A percentile compares a stretch with the other conserved stretches of the same genome.
These are phyloP conservation scores for Oscheius myriophilus DNA, from an alignment of 2,888 invertebrate species.

Conservation along the genomic window DNA sequence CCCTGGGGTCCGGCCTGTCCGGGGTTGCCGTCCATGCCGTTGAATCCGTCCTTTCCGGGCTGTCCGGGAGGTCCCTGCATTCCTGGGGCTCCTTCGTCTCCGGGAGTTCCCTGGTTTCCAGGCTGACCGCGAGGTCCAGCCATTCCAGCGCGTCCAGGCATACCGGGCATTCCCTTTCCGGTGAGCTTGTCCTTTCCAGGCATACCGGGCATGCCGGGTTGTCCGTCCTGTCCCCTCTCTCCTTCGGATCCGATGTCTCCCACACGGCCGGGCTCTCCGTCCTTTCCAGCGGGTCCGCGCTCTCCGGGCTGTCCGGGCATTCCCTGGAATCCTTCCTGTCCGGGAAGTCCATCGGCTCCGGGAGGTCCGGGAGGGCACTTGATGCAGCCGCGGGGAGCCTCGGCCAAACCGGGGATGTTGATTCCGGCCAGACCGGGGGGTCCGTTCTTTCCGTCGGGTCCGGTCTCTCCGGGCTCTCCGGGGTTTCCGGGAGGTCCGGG, in stretches of 20 bases:
- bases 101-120: slow-evolving; percentile 55
- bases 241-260: slow-evolving; percentile 57
- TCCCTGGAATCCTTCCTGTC: slow-evolving; percentile 55
- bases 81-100: slow-evolving; percentile 50
- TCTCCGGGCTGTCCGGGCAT: slow-evolving; percentile 52
- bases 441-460: slow-evolving; percentile 60
- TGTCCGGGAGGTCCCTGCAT: slow-evolving; percentile 56
- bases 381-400: slow-evolving; percentile 57
- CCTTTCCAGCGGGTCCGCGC: slow-evolving; percentile 51
- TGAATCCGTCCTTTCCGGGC: slow-evolving; percentile 59
- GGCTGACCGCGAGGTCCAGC: slow-evolving; percentile 53
- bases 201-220: slow-evolving; percentile 36
- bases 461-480: slow-evolving; percentile 58
- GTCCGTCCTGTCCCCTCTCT: slow-evolving; percentile 35
- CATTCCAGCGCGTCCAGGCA: slow-evolving; percentile 53
- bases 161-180: slow-evolving; percentile 57
- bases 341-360: slow-evolving; percentile 46
- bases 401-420: slow-evolving; percentile 48
- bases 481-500: slow-evolving; percentile 60
- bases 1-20: slow-evolving; percentile 57
- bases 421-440: slow-evolving; percentile 57
- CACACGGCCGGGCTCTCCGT: slow-evolving; percentile 52
- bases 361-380: slow-evolving; percentile 58
- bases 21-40: slow-evolving; percentile 55
- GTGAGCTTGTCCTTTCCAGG: slow-evolving; percentile 46